Base-by-base conservation (phyloP, 1,140 invertebrate species). In the Drosophila mayri region DNA sequence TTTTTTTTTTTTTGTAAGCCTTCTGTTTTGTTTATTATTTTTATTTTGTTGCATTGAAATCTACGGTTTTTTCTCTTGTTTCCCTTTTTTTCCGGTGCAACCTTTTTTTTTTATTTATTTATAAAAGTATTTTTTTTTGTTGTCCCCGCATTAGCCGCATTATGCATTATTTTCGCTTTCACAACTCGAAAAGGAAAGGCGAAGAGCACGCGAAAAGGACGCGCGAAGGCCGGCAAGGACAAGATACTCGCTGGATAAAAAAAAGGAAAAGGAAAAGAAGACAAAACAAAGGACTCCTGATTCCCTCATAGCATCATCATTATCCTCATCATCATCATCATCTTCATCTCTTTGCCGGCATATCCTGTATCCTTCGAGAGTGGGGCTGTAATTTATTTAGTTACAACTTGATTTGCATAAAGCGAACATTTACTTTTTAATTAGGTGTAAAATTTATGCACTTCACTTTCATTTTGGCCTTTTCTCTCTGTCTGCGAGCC, bases 401-500 rank as follows among this genome's bases (percentile, higher is more conserved):
- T 85, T 81, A 90, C 81, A 90, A 81, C 85, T 81, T 88, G 84
- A 88, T 88, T 88, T 90, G 84, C 84, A 90, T 88, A 88, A 88
- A 90, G 87, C 70, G 81, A 90, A 67, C 81, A 88, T 88, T 88
- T 88, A 88, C 84, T 88, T 88, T 90, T 88, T 88, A 88, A 88
- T 88, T 88, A 88, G 84, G 84, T 88, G 84, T 88, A 90, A 90
- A 88, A 88, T 88, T 90, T 88, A 88, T 88, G 81, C 85, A 87
- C 84, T 87, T 80, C 84, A 87, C 84, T 87, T 87, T 87, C 80
- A 68, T 75, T 80, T 88, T 35, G 66, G 46, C 41, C 54, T 40
- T 62, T 35, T 32, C 47, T 8, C n/a, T n/a, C 3, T 10, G 3
- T 41, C n/a, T 30, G n/a, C 3, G 32, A 20, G 68, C 54, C 62